Base-by-base conservation (phyloP, 37 sponge, comb jelly and placozoan genomes). In the Aphrocallistes beatrix region DNA sequence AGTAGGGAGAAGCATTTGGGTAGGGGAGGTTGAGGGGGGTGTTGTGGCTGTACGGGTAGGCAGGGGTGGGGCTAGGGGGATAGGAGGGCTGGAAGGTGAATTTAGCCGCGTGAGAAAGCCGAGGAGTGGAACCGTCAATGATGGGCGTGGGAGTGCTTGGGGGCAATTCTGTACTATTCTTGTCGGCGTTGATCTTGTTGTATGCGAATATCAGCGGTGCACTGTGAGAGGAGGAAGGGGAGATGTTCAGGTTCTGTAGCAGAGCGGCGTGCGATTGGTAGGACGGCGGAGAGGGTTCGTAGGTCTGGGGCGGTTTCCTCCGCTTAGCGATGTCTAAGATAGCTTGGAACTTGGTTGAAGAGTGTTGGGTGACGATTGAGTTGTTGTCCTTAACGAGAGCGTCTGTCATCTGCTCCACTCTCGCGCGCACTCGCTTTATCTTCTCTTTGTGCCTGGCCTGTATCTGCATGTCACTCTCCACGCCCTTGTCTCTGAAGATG, bases 381-480 rank as follows among this genome's bases (percentile, higher is more conserved):
- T 60, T 60, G 75, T 60, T 60, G 34, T 60, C 75, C 75, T 60
- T 60, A 30, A 60, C 34, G 34, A 25, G 21, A 13, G 75, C 10
- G 21, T 60, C 75, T 32, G 75, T 60, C n/a, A 60, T 32, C 75
- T 60, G 75, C 75, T 60, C 75, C 34, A 60, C 75, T 60, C 75
- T 21, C 6, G 75, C 75, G 8, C 75, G 75, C 3, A 60, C 75
- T 60, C 75, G 25, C 75, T 60, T 60, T 60, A 60, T 60, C 75
- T 60, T 60, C 75, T 60, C 75, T 60, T 60, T 60, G 34, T 60
- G 75, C 34, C n/a, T 60, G n/a, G 75, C 21, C n/a, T 60, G 75
- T 60, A 60, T 60, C 25, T 60, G 75, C n/a, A 60, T 60, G 34
- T 60, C 75, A 60, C 75, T 60, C 75, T 60, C 75, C 6, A 32